Conservation (phyloP, 2,113 vertebrate genomes). For the Hypocryptadius cinnamomeus region DNA sequence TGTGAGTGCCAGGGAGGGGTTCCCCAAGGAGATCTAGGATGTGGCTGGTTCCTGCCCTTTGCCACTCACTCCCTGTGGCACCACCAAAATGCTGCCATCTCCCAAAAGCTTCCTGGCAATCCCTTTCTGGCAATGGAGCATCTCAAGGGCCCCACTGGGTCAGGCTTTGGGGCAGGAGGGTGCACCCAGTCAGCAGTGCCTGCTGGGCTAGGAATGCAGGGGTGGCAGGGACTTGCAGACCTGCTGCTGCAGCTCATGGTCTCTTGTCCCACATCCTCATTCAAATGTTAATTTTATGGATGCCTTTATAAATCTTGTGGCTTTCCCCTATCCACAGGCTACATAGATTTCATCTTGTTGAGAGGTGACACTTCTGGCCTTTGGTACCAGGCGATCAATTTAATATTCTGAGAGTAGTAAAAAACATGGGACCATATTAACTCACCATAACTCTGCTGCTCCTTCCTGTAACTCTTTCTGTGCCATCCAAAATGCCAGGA, state of each 20-base stretch:
- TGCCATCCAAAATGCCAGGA: not conserved
- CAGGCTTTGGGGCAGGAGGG: not conserved
- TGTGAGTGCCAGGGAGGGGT: not conserved
- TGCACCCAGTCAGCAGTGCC: not conserved
- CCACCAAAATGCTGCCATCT: not conserved
- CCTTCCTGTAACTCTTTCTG: not conserved
- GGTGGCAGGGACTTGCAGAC: not conserved
- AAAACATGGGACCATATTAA: not conserved
- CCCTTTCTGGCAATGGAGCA: fast-evolving
- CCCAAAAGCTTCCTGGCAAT: not conserved
- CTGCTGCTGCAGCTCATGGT: not conserved
- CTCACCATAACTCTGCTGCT: not conserved
- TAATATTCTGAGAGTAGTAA: conserved; percentile 17
- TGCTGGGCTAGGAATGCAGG: not conserved
- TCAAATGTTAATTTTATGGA: conserved; percentile 65
- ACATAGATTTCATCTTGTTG: conserved; percentile 65
- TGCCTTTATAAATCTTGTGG: conserved; percentile 62
- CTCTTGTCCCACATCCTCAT: not conserved
- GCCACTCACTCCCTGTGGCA: not conserved
- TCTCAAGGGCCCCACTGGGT: not conserved
- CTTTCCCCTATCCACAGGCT: not conserved
- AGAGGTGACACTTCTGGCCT: conserved; percentile 67
- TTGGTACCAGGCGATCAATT: conserved; percentile 63
- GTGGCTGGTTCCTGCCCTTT: not conserved
- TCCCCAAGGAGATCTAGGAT: not conserved